Conservation (phyloP, 2,888 invertebrate species). For the Pyrochroa serraticornis region DNA sequence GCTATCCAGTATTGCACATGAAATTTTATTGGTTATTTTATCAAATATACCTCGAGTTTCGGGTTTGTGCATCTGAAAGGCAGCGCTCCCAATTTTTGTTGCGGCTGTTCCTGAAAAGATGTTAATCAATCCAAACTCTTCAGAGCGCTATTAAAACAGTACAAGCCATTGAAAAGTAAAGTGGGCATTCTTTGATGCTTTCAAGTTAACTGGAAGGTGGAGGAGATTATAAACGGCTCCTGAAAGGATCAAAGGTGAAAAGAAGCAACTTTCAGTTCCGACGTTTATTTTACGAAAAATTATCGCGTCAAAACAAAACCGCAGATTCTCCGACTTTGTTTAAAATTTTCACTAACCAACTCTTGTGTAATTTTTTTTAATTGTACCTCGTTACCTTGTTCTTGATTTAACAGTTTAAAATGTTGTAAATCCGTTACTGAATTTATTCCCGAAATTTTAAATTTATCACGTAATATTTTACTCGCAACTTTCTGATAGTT, state of each 20-base stretch:
- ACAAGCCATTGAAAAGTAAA: constrained; percentile 11
- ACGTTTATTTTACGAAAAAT: constrained; percentile 5
- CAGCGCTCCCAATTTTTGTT: too few species aligned
- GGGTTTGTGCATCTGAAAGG: too few species aligned
- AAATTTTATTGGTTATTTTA: too few species aligned
- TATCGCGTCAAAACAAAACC: too few species aligned
- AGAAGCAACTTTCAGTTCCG: constrained; percentile 13
- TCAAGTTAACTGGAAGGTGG: constrained; percentile 7
- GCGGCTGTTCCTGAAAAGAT: too few species aligned
- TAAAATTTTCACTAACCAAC: constrained; percentile 8
- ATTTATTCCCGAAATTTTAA: too few species aligned
- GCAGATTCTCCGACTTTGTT: constrained; percentile 1
- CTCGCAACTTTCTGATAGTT: too few species aligned
- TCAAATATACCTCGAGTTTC: too few species aligned
- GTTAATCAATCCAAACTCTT: neutral
- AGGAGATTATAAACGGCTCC: constrained; percentile 21
- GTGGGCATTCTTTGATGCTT: constrained; percentile 21
- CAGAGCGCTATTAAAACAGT: neutral
- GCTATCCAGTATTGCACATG: too few species aligned
- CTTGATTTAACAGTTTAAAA: constrained; percentile 4
- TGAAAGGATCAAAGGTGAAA: constrained; percentile 25
- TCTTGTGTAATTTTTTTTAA: constrained; percentile 12
- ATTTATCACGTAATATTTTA: too few species aligned
- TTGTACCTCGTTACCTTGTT: constrained; percentile 18
- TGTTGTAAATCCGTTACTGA: too few species aligned